These are phyloP conservation scores for Mus minutoides DNA, from an alignment of 2,797 vertebrate species.

Conservation along the genomic window DNA sequence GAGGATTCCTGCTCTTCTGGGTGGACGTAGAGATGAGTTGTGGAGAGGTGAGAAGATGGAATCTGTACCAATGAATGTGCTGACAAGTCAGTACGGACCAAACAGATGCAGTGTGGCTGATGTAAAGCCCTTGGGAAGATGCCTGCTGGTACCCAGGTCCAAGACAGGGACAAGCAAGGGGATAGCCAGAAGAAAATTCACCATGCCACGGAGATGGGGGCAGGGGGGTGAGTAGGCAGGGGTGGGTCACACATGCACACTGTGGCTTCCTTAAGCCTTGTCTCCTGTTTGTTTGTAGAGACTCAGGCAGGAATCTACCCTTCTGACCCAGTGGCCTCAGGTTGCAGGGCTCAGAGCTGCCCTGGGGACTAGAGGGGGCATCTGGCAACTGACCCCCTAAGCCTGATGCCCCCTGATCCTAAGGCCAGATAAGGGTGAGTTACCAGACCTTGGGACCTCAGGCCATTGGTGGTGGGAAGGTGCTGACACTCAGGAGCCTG, in stretches of 20 bases:
- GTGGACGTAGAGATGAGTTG: background rate
- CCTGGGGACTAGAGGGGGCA: constrained; percentile 45
- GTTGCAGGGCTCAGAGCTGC: constrained; percentile 76
- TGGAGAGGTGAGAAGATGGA: background rate
- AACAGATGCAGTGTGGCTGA: background rate
- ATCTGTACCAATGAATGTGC: background rate
- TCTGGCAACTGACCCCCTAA: constrained; percentile 71
- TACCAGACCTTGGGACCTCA: background rate
- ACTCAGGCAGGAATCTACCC: constrained; percentile 83
- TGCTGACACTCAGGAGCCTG: background rate
- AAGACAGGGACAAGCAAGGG: background rate
- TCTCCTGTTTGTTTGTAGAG: constrained; percentile 84
- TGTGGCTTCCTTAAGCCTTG: background rate
- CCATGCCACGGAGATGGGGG: too few relatives aligned
- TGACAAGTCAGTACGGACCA: background rate
- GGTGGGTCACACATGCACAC: background rate
- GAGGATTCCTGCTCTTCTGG: background rate
- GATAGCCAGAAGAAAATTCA: background rate
- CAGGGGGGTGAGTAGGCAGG: background rate
- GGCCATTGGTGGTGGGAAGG: background rate
- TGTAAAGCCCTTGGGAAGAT: background rate
- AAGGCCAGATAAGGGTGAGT: constrained; percentile 60
- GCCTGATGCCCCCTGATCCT: constrained; percentile 67
- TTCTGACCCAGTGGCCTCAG: constrained; percentile 80
- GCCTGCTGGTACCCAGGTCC: background rate